Conservation (phyloP, 2,113 vertebrate species). For the Grallaria varia region DNA sequence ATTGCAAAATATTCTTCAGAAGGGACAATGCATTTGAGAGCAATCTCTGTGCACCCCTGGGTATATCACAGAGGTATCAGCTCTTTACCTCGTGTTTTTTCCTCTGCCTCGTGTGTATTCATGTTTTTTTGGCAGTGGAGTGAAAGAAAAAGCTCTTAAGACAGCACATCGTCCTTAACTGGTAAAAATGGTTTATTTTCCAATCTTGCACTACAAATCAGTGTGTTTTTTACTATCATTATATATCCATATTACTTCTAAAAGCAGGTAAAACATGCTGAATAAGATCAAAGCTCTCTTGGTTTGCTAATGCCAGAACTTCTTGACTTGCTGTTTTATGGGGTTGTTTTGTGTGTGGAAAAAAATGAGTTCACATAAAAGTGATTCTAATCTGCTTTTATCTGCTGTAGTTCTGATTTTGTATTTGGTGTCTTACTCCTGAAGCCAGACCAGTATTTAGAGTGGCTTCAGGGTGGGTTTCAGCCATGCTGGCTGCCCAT, state of each 20-base stretch:
- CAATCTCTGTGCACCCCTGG: background rate
- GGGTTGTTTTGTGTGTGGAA: background rate
- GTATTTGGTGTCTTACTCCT: background rate
- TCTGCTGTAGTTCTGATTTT: background rate
- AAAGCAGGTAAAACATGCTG: background rate
- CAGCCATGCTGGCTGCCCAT: background rate
- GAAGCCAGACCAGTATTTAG: background rate
- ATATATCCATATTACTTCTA: background rate
- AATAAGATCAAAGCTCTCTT: background rate
- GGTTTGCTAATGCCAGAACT: background rate
- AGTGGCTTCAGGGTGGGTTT: background rate
- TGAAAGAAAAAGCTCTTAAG: background rate
- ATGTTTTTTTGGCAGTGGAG: background rate
- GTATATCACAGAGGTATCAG: background rate
- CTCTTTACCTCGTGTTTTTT: background rate
- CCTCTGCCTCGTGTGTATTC: accelerated
- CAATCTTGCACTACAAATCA: background rate
- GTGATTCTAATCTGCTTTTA: background rate
- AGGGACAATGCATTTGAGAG: background rate
- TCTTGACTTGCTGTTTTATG: background rate
- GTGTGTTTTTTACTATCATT: background rate
- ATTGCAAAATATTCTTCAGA: background rate
- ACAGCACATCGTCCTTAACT: background rate
- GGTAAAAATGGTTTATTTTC: background rate
- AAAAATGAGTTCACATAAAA: background rate